Conservation (phyloP, 2,888 invertebrate genomes). For the Terebella lapidaria region DNA sequence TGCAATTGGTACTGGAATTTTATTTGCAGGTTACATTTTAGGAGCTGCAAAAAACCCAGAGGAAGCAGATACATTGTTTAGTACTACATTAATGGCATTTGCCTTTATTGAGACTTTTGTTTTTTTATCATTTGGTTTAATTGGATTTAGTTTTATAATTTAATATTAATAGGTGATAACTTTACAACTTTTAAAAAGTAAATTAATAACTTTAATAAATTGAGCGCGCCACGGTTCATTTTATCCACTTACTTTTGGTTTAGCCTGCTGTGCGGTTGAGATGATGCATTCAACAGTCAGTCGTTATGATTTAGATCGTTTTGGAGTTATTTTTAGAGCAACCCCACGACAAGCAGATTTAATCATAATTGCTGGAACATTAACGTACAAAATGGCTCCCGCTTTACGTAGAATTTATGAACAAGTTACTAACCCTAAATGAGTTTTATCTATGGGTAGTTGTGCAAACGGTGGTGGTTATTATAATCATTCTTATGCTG, state of each 20-base stretch:
- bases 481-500: slow-evolving; percentile 98
- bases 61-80: too few species aligned
- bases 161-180: too few species aligned
- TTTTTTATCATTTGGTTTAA: too few species aligned
- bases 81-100: too few species aligned
- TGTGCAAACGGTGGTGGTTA: slow-evolving; percentile 99
- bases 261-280: slow-evolving; percentile 98
- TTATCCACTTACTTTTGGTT: slow-evolving; percentile 97
- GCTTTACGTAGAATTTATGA: slow-evolving; percentile 81
- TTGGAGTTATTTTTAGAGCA: slow-evolving; percentile 96
- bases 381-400: slow-evolving; percentile 99
- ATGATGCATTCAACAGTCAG: slow-evolving; percentile 99
- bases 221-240: slow-evolving; percentile 78
- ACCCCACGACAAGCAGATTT: slow-evolving; percentile 95
- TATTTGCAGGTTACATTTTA: too few species aligned
- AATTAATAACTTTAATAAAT: too few species aligned
- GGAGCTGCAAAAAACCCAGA: too few species aligned
- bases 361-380: slow-evolving; percentile 96
- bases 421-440: slow-evolving; percentile 95
- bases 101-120: too few species aligned
- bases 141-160: too few species aligned
- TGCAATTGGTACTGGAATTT: too few species aligned
- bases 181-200: too few species aligned
- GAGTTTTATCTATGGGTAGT: slow-evolving; percentile 99
- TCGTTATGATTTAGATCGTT: slow-evolving; percentile 97